phyloP scores from a whole-genome alignment of 2,113 vertebrate genomes.

The Anser brachyrhynchus region DNA sequence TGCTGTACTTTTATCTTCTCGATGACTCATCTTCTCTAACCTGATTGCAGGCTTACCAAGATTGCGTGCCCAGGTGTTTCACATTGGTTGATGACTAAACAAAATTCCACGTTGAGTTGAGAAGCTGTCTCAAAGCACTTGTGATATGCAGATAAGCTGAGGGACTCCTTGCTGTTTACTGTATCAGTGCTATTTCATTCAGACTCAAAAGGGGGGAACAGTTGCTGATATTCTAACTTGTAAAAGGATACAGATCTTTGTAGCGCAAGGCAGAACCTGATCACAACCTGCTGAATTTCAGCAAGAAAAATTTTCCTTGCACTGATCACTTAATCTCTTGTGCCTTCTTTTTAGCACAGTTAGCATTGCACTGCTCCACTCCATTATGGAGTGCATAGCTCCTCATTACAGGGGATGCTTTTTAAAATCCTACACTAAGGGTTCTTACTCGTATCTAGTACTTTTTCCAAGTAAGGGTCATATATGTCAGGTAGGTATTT shows the following conservation, averaged over 20 bases:
- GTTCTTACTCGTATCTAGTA: neutral
- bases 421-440: neutral
- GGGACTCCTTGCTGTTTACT: neutral
- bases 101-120: neutral
- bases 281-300: neutral
- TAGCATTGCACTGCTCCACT: neutral
- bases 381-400: neutral
- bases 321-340: neutral
- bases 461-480: neutral
- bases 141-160: neutral
- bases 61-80: neutral
- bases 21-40: constrained; percentile 1
- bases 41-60: neutral
- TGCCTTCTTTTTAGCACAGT: neutral
- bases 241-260: neutral
- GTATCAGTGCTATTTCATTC: neutral
- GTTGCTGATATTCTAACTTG: neutral
- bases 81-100: neutral
- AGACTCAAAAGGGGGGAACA: neutral
- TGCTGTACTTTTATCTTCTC: neutral
- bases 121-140: neutral
- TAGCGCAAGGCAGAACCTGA: neutral
- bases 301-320: neutral
- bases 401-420: neutral
- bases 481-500: neutral